Conservation (phyloP, 2,888 invertebrate genomes). For the Theristus sp. region DNA sequence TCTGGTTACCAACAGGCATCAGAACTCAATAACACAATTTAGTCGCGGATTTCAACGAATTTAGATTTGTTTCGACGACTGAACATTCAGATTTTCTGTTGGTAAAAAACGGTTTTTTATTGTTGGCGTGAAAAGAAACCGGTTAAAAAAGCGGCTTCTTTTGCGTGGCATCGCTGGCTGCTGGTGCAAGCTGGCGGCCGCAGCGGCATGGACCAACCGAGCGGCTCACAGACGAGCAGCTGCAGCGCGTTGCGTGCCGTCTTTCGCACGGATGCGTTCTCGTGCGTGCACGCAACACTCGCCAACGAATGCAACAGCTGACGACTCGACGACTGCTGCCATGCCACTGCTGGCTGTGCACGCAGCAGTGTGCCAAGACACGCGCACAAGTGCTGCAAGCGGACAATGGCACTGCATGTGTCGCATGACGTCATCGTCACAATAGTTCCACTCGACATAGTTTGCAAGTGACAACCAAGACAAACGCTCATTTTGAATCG, state of each 20-base stretch:
- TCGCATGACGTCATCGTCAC: background rate
- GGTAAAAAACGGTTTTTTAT: too few relatives aligned
- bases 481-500: too few relatives aligned
- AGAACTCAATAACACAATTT: too few relatives aligned
- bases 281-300: background rate
- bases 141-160: too few relatives aligned
- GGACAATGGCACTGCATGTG: background rate
- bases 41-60: too few relatives aligned
- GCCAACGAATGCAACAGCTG: background rate
- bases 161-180: too few relatives aligned
- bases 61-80: too few relatives aligned
- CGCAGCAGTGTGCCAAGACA: slow-evolving; percentile 17
- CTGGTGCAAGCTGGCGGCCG: too few relatives aligned
- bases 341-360: slow-evolving; percentile 17
- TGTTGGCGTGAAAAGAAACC: too few relatives aligned
- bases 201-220: too few relatives aligned
- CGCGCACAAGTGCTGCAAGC: slow-evolving; percentile 16
- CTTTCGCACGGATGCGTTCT: background rate
- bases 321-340: slow-evolving; percentile 8
- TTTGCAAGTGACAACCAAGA: background rate
- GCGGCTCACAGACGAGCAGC: background rate
- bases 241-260: background rate
- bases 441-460: background rate
- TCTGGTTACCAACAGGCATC: too few relatives aligned
- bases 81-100: too few relatives aligned